These are phyloP conservation scores for Hypolimnas misippus DNA, from an alignment of 2,888 invertebrate genomes.

Conservation along the genomic window DNA sequence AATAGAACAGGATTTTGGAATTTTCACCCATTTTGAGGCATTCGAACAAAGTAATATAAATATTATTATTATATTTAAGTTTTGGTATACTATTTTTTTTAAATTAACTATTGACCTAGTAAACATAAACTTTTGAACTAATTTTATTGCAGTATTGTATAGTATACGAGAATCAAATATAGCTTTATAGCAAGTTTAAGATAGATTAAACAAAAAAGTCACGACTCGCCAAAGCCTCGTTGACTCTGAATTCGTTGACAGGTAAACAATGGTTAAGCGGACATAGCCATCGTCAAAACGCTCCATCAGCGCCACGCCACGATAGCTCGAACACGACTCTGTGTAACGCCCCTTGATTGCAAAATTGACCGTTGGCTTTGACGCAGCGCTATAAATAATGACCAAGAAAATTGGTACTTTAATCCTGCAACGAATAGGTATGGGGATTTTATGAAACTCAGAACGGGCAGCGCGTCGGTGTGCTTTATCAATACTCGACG, in stretches of 20 bases:
- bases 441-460: conserved; percentile 11
- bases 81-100: too few relatives aligned
- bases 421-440: conserved; percentile 16
- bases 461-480: neutral
- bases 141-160: too few relatives aligned
- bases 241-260: conserved; percentile 42
- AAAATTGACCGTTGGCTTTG: conserved; percentile 63
- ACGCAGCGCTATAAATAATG: conserved; percentile 53
- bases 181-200: too few relatives aligned
- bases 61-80: neutral
- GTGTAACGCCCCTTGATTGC: conserved; percentile 49
- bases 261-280: conserved; percentile 65
- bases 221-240: neutral
- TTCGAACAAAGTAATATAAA: too few relatives aligned
- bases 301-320: conserved; percentile 59
- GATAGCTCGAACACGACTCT: conserved; percentile 48
- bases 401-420: conserved; percentile 12
- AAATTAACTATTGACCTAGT: too few relatives aligned
- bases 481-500: conserved; percentile 7
- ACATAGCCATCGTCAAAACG: conserved; percentile 52
- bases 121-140: too few relatives aligned
- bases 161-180: too few relatives aligned
- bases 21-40: too few relatives aligned
- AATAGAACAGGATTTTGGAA: too few relatives aligned
- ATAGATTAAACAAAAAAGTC: too few relatives aligned